Percentiles rank a stretch among this genome's conserved stretches.
Conservation (phyloP, 2,888 invertebrate species). For the Agelastica alni region DNA sequence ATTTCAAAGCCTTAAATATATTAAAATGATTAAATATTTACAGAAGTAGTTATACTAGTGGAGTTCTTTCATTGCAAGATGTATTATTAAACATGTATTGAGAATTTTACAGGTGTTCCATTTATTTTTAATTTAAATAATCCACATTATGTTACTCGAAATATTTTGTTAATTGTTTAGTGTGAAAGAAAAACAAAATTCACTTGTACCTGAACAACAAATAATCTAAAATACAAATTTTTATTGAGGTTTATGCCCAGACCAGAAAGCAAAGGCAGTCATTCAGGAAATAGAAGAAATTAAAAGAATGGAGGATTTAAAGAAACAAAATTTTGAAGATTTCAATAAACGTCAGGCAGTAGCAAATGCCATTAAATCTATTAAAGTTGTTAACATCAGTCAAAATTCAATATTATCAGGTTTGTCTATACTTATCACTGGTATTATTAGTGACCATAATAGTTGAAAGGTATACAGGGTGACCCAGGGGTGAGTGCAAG, state of each 20-base stretch:
- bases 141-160: not conserved
- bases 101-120: not conserved
- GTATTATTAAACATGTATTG: not conserved
- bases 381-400: not conserved
- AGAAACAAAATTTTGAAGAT: constrained; percentile 27
- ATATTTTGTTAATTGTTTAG: not conserved
- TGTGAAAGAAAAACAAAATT: not conserved
- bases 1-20: too few species aligned
- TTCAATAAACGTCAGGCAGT: constrained; percentile 13
- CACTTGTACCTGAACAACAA: too few species aligned
- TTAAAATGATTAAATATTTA: too few species aligned
- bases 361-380: constrained; percentile 13
- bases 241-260: constrained; percentile 39
- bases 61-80: too few species aligned
- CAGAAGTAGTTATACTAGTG: too few species aligned
- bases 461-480: too few species aligned
- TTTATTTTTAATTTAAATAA: not conserved
- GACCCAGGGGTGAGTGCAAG: too few species aligned
- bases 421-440: not conserved
- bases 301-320: constrained; percentile 36
- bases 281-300: constrained; percentile 53
- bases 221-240: too few species aligned
- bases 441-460: too few species aligned
- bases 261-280: constrained; percentile 49
- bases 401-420: constrained; percentile 25